Evolutionary conservation across 23 tunicate genomes (phyloP).

Genomic region (Styela clava): DNA sequence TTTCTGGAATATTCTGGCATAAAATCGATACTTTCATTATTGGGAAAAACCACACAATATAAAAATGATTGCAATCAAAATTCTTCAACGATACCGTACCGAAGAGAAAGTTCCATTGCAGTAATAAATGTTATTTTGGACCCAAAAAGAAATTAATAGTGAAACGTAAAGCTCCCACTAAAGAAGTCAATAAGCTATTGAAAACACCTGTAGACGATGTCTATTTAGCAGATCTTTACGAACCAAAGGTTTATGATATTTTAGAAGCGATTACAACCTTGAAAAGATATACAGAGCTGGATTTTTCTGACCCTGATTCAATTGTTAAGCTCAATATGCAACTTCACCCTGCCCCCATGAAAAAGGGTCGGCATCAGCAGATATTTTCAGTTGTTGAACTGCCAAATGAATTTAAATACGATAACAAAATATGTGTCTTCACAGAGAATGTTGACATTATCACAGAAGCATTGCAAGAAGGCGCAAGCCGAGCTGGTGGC

Average conservation of each 20-base stretch:
- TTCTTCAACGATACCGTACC: too few relatives aligned
- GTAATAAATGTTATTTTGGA: background rate
- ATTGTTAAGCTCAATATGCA: background rate
- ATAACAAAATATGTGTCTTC: slow-evolving; percentile 28
- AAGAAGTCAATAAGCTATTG: background rate
- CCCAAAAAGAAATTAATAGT: background rate
- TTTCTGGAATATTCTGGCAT: too few relatives aligned
- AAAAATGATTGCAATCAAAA: too few relatives aligned
- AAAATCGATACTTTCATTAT: too few relatives aligned
- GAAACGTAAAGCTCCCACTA: background rate
- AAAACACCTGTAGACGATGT: slow-evolving; percentile 30
- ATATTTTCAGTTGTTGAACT: background rate
- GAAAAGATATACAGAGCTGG: slow-evolving; percentile 26
- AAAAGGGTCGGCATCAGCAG: background rate
- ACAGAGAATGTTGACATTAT: slow-evolving; percentile 1
- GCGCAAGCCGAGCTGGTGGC: slow-evolving; percentile 22
- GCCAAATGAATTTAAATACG: background rate
- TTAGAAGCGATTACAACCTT: slow-evolving; percentile 11
- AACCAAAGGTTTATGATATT: background rate
- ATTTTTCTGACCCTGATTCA: slow-evolving; percentile 8
- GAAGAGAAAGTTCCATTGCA: background rate
- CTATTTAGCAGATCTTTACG: slow-evolving; percentile 15
- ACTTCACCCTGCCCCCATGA: slow-evolving; percentile 2
- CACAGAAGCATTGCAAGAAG: background rate
- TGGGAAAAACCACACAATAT: too few relatives aligned